Evolutionary conservation across 1,140 invertebrate genomes (phyloP).

Genomic region (Hypsibius dujardini): DNA sequence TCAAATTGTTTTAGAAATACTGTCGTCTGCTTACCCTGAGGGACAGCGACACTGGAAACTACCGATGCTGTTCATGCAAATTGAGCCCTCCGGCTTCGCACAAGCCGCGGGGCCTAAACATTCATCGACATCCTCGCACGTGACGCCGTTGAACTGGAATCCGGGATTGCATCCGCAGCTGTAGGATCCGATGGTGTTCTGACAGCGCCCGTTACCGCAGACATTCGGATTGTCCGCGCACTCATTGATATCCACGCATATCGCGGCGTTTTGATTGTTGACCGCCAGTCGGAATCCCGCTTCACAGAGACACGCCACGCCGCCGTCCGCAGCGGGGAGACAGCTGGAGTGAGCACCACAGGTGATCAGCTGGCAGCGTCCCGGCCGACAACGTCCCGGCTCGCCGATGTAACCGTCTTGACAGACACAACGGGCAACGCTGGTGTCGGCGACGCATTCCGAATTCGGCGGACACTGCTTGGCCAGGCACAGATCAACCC

Average conservation of each 20-base stretch:
- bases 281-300: not conserved
- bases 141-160: constrained; percentile 39
- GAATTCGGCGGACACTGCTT: constrained; percentile 56
- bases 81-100: constrained; percentile 43
- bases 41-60: constrained; percentile 44
- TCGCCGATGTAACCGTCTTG: constrained; percentile 24
- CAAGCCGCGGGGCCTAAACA: constrained; percentile 69
- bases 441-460: constrained; percentile 54
- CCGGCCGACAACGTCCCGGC: constrained; percentile 22
- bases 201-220: constrained; percentile 58
- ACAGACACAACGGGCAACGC: constrained; percentile 55
- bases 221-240: constrained; percentile 49
- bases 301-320: not conserved
- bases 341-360: not conserved
- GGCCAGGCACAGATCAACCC: not conserved
- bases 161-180: constrained; percentile 62
- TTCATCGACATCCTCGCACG: constrained; percentile 46
- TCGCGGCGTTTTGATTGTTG: not conserved
- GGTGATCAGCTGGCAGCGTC: constrained; percentile 2
- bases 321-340: not conserved
- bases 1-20: no score
- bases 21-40: no score
- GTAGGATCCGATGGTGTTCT: constrained; percentile 62
- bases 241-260: constrained; percentile 57
- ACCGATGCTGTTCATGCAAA: constrained; percentile 58